These are phyloP conservation scores for Nematolebias whitei DNA, from an alignment of 2,113 vertebrate species.

Conservation along the genomic window DNA sequence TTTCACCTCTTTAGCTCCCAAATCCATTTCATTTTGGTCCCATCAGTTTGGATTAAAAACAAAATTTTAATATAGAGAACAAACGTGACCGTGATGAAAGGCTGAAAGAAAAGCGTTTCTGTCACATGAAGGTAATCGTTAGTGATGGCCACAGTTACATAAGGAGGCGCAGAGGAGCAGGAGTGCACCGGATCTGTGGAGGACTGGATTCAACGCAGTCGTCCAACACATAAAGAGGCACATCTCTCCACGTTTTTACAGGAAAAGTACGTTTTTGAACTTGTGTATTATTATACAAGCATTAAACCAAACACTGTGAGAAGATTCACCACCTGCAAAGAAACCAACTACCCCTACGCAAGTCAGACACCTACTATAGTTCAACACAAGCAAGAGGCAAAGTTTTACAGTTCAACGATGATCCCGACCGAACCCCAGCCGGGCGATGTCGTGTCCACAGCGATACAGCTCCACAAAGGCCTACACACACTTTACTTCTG, in stretches of 20 bases:
- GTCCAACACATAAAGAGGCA: conserved; percentile 38
- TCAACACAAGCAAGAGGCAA: conserved; percentile 85
- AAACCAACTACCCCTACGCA: conserved; percentile 84
- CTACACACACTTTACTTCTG: conserved; percentile 79
- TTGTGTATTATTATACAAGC: conserved; percentile 69
- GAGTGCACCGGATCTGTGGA: conserved; percentile 46
- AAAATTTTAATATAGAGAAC: conserved; percentile 43
- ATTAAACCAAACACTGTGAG: conserved; percentile 87
- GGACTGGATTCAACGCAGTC: conserved; percentile 24
- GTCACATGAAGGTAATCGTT: not conserved
- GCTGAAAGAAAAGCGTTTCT: conserved; percentile 50
- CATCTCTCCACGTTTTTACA: conserved; percentile 45
- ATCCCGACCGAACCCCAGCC: conserved; percentile 39
- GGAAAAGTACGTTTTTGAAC: conserved; percentile 51
- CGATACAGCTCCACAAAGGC: conserved; percentile 77
- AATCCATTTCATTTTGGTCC: conserved; percentile 50
- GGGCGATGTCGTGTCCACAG: conserved; percentile 54
- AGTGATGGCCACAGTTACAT: conserved; percentile 45
- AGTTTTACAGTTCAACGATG: conserved; percentile 76
- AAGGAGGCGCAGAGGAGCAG: conserved; percentile 28
- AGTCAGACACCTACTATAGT: conserved; percentile 83
- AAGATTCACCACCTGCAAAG: conserved; percentile 84
- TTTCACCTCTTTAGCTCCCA: conserved; percentile 1
- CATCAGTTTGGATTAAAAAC: conserved; percentile 44
- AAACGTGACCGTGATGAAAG: conserved; percentile 20